Evolutionary conservation across 2,113 vertebrate genomes (phyloP).

Genomic region (Odobenus rosmarus): DNA sequence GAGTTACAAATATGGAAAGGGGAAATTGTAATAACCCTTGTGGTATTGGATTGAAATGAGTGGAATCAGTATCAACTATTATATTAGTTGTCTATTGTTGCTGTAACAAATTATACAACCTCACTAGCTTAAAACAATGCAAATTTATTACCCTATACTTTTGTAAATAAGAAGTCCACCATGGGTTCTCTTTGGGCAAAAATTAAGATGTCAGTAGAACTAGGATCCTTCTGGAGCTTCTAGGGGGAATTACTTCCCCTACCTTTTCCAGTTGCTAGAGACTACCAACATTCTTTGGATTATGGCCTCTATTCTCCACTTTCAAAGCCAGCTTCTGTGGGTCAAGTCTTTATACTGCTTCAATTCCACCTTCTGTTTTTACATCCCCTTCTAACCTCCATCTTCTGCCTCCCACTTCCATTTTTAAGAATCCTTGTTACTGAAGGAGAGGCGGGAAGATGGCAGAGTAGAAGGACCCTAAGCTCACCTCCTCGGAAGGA

Average conservation of each 20-base stretch:
- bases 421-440: neutral
- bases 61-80: neutral
- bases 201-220: neutral
- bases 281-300: too few relatives aligned
- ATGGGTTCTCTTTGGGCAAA: neutral
- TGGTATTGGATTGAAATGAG: neutral
- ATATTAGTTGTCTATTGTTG: neutral
- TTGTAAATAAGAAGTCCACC: neutral
- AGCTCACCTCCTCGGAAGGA: neutral
- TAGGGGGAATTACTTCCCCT: neutral
- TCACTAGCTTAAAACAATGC: neutral
- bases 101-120: neutral
- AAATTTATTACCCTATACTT: neutral
- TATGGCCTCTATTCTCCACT: neutral
- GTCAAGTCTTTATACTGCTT: neutral
- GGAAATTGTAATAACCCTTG: neutral
- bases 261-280: neutral
- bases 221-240: neutral
- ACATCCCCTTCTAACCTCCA: neutral
- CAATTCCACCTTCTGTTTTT: neutral
- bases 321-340: neutral
- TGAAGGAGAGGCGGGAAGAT: neutral
- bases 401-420: neutral
- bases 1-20: neutral
- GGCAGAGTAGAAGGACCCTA: neutral